Evolutionary conservation across 2,113 vertebrate genomes (phyloP).

Genomic region (Podarcis muralis): DNA sequence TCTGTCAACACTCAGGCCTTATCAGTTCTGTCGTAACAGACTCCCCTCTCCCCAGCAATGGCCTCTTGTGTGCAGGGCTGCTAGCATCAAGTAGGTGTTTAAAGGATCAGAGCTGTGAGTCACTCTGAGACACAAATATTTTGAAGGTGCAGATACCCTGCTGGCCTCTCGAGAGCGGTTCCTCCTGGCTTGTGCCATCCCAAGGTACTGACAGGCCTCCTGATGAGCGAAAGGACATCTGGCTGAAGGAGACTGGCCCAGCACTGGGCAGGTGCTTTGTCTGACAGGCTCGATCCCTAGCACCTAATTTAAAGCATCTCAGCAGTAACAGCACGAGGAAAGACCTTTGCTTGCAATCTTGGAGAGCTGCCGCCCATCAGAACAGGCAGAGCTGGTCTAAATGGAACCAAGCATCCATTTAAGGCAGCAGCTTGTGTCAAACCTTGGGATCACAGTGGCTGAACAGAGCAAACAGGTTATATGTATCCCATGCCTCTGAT

Average conservation of each 20-base stretch:
- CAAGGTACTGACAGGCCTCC: slow-evolving; percentile 10
- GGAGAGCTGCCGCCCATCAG: not conserved
- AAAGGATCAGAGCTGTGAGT: slow-evolving; percentile 12
- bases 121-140: slow-evolving; percentile 25
- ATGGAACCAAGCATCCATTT: not conserved
- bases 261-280: not conserved
- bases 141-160: slow-evolving; percentile 27
- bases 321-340: not conserved
- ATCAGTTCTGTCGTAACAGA: slow-evolving; percentile 25
- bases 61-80: not conserved
- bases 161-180: slow-evolving; percentile 15
- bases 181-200: not conserved
- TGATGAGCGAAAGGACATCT: not conserved
- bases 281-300: not conserved
- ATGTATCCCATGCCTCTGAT: no score
- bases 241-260: not conserved
- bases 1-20: slow-evolving; percentile 32
- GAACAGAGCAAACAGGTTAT: not conserved
- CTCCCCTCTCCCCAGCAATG: not conserved
- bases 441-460: not conserved
- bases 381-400: not conserved
- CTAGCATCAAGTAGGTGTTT: not conserved
- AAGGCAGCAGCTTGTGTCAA: not conserved
- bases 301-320: not conserved
- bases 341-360: not conserved